These are phyloP conservation scores for Drosophila seguyi DNA, from an alignment of 1,140 invertebrate genomes.

Conservation along the genomic window DNA sequence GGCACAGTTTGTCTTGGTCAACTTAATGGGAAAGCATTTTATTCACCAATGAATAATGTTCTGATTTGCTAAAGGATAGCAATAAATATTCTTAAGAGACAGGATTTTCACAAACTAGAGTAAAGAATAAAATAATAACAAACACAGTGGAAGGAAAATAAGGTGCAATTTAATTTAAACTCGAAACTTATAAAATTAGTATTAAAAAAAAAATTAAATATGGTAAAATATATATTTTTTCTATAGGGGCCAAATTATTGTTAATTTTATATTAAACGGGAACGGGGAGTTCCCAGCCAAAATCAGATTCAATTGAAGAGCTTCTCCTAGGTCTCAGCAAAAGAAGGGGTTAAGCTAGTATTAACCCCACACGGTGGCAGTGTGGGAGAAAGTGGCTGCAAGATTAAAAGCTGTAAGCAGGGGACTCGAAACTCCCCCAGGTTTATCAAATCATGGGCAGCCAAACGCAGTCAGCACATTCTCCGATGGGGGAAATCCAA, in stretches of 20 bases:
- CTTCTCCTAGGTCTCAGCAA: neutral
- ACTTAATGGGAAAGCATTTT: neutral
- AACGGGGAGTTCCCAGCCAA: neutral
- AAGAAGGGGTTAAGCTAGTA: constrained; percentile 21
- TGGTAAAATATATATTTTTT: neutral
- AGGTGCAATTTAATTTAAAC: too few relatives aligned
- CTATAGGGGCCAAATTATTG: neutral
- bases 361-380: constrained; percentile 13
- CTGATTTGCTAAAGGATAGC: neutral
- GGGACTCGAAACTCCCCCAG: neutral
- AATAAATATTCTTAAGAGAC: neutral
- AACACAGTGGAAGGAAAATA: too few relatives aligned
- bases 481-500: constrained; percentile 25
- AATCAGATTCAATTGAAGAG: constrained; percentile 4
- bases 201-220: too few relatives aligned
- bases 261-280: neutral
- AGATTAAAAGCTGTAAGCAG: constrained; percentile 21
- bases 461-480: constrained; percentile 31
- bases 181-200: too few relatives aligned
- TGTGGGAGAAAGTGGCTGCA: neutral
- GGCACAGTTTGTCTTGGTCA: neutral
- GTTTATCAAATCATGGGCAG: constrained; percentile 30
- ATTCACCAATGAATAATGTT: neutral
- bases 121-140: neutral
- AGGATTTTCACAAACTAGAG: neutral